Base-by-base conservation (phyloP, 2,888 invertebrate species). In the Synergus itoensis region DNA sequence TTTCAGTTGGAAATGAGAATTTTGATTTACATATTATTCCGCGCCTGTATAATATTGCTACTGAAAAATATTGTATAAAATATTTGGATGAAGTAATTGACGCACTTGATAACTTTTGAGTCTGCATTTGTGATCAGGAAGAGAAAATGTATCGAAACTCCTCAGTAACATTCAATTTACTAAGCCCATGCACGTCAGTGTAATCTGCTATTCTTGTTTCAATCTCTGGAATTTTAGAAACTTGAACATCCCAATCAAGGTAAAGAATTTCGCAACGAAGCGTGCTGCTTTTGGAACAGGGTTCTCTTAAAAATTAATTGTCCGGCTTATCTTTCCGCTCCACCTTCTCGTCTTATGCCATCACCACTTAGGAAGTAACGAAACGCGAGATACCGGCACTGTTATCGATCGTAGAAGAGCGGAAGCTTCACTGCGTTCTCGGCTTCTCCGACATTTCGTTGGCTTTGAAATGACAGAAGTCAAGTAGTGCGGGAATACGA, bases 391-490 rank as follows among this genome's bases (percentile, higher is more conserved):
- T 84, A 60, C 77, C 12, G 45, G 48, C 28, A 82, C 80, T 64
- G 84, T 80, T 87, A 90, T 90, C 89, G 90, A 89, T 89, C 90
- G 88, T 63, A 43, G 85, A 81, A 83, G 81, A 78, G 81, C 81
- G 81, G 80, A 80, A 81, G 80, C 83, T 81, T 83, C 77, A 82
- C 79, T 77, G 75, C 73, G 79, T 79, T 80, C 77, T 28, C 78
- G 76, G 62, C 81, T 78, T 77, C 79, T 81, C 79, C 85, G 86
- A 87, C 87, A 85, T 89, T 89, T 85, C 88, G 88, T 88, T 87
- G 88, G 88, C 89, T 91, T 89, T 88, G 88, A 89, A 90, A 90
- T 90, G 89, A 89, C 89, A 88, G 88, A 88, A 90, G 90, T 90
- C 90, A 90, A 91, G 90, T 89, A 88, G 88, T 88, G 87, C 87